A percentile compares a stretch with the other conserved stretches of the same genome.
phyloP scores from a whole-genome alignment of 1,140 invertebrate genomes.

The Micrasema longulum region DNA sequence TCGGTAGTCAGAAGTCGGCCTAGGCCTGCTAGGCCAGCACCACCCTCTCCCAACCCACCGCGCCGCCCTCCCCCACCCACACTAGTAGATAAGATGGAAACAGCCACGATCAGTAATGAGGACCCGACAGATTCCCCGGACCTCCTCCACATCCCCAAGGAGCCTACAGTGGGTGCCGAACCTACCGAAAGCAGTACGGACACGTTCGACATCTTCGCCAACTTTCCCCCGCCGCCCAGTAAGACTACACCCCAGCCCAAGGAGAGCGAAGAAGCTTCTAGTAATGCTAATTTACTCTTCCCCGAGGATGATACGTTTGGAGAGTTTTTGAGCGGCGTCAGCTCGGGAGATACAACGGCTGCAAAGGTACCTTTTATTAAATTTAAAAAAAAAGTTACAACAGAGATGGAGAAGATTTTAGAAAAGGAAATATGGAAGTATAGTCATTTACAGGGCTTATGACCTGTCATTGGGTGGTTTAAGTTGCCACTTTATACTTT shows the following conservation, averaged over 20 bases:
- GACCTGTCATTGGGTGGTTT: too few relatives aligned
- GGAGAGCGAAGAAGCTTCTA: conserved; percentile 17
- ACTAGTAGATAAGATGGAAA: conserved; percentile 46
- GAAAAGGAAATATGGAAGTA: too few relatives aligned
- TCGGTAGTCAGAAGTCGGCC: conserved; percentile 56
- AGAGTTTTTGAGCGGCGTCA: conserved; percentile 61
- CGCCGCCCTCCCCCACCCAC: conserved; percentile 51
- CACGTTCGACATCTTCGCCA: conserved; percentile 65
- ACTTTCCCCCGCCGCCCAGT: conserved; percentile 50
- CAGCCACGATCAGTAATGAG: conserved; percentile 56
- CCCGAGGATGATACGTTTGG: conserved; percentile 62
- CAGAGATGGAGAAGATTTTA: too few relatives aligned
- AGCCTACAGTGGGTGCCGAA: background rate
- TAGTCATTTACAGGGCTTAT: too few relatives aligned
- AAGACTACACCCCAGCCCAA: conserved; percentile 25
- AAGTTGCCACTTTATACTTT: too few relatives aligned
- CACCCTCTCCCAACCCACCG: conserved; percentile 58
- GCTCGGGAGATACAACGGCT: conserved; percentile 20
- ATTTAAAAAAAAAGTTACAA: too few relatives aligned
- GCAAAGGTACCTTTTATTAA: too few relatives aligned
- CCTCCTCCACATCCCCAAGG: conserved; percentile 39
- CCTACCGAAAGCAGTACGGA: conserved; percentile 49
- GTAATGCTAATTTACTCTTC: conserved; percentile 47
- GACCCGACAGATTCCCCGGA: conserved; percentile 38
- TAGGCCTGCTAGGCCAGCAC: conserved; percentile 58